These are phyloP conservation scores for Ptychochromis oligacanthus DNA, from an alignment of 2,113 vertebrate species.

Conservation along the genomic window DNA sequence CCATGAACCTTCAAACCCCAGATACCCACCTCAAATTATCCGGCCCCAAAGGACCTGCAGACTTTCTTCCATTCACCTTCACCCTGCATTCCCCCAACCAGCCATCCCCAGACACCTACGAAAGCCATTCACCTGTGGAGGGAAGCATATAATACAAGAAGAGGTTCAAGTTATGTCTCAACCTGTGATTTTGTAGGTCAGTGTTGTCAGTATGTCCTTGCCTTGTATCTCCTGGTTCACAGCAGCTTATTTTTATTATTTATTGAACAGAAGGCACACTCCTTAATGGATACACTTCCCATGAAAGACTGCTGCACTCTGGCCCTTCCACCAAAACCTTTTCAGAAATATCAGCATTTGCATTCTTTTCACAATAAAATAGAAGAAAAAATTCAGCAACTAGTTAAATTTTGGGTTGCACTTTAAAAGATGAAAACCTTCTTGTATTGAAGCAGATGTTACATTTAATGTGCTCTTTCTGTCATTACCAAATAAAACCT, in stretches of 20 bases:
- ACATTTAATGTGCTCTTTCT: background rate
- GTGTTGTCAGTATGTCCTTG: background rate
- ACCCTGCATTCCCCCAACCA: background rate
- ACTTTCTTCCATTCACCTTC: conserved; percentile 56
- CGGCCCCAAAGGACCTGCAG: conserved; percentile 32
- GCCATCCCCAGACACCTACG: conserved; percentile 24
- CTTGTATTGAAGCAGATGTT: background rate
- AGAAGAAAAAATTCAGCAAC: background rate
- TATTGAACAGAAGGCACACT: conserved; percentile 29
- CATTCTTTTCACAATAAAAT: background rate
- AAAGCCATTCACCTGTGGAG: conserved; percentile 51
- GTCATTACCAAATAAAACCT: background rate
- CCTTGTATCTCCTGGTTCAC: conserved; percentile 25
- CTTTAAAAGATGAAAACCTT: background rate
- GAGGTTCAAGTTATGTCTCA: conserved; percentile 22
- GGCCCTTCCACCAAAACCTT: background rate
- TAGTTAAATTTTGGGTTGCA: background rate
- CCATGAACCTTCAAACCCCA: conserved; percentile 48
- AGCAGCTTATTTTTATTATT: conserved; percentile 10
- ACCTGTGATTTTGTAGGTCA: conserved; percentile 24
- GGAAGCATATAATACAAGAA: background rate
- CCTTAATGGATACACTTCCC: background rate
- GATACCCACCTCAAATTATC: conserved; percentile 46
- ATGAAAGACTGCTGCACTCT: background rate
- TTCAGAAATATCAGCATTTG: background rate